Evolutionary conservation across 2,113 vertebrate species (phyloP), one percentile per base, ranked within the genome.

Genomic region (Castor canadensis): DNA sequence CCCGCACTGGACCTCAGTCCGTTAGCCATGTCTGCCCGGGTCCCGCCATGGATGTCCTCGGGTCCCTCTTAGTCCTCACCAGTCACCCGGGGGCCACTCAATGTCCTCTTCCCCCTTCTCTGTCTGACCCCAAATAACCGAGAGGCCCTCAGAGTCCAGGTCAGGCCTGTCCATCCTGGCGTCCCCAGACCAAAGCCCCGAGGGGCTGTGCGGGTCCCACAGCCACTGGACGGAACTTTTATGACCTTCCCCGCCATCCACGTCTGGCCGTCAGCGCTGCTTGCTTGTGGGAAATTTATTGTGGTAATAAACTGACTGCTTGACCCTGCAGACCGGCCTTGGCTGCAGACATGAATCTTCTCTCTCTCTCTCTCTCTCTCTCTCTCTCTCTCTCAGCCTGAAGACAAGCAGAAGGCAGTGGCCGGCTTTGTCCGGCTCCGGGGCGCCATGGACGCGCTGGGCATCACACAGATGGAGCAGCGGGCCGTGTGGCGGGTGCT

Each of bases 361-460:
- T n/a, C n/a, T n/a, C n/a, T n/a, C n/a, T n/a, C n/a, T n/a, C n/a
- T n/a, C n/a, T n/a, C n/a, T n/a, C n/a, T n/a, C 13, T 83, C 3
- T 0, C 28, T 52, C 47, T 58, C 49, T 45, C 32, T 0, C 62
- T 75, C 8, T 35, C 97, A 99, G 99, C 98, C 99, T 0, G 99
- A 99, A 98, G 99, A 99, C 95, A 99, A 99, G 94, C 99, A 99
- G 98, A 99, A 98, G 80, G 99, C 99, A 0, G 98, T 98, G 0
- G 96, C 96, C 0, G 99, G 98, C 1, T 99, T 99, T 28, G 87
- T 98, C 89, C 99, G 98, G 98, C 99, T 99, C 32, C 98, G 97
- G 96, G 97, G 97, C 1, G 99, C 99, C 98, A 99, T 99, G 99
- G 99, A 98, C 96, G 98, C 89, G 0, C 98, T 99, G 98, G 98